Conservation (phyloP, 2,888 invertebrate genomes). For the Caenorhabditis virilis region DNA sequence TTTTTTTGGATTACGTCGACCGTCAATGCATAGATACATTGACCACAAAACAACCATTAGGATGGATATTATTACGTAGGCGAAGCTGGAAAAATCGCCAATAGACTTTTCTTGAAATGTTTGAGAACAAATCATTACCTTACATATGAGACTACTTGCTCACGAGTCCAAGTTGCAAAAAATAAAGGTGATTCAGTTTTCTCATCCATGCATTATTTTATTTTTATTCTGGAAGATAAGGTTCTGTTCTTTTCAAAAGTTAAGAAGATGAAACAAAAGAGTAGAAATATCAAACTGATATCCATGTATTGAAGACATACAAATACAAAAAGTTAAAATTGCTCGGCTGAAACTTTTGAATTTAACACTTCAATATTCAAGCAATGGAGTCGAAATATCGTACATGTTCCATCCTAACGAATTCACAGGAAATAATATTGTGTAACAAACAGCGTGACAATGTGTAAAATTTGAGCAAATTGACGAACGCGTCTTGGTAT, state of each 20-base stretch:
- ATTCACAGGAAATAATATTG: too few species aligned
- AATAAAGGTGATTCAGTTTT: constrained; percentile 18
- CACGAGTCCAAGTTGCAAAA: constrained; percentile 43
- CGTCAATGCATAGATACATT: constrained; percentile 54
- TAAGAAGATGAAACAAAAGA: neutral
- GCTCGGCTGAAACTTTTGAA: too few species aligned
- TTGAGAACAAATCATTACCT: constrained; percentile 21
- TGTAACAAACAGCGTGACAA: too few species aligned
- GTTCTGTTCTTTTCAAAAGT: neutral
- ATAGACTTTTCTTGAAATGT: neutral
- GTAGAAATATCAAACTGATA: too few species aligned
- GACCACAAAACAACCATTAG: constrained; percentile 58
- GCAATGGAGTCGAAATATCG: too few species aligned
- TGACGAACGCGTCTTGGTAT: too few species aligned
- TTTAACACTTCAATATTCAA: too few species aligned
- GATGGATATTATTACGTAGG: constrained; percentile 58
- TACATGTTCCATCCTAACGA: too few species aligned
- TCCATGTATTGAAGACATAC: too few species aligned
- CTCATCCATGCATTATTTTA: constrained; percentile 28
- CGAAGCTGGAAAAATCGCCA: constrained; percentile 42
- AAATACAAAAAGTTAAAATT: too few species aligned
- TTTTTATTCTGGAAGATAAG: neutral
- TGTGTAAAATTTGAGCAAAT: too few species aligned
- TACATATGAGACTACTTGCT: constrained; percentile 47
- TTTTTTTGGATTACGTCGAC: constrained; percentile 44